Evolutionary conservation across 2,888 invertebrate genomes (phyloP).

Genomic region (Leucophenga montana): DNA sequence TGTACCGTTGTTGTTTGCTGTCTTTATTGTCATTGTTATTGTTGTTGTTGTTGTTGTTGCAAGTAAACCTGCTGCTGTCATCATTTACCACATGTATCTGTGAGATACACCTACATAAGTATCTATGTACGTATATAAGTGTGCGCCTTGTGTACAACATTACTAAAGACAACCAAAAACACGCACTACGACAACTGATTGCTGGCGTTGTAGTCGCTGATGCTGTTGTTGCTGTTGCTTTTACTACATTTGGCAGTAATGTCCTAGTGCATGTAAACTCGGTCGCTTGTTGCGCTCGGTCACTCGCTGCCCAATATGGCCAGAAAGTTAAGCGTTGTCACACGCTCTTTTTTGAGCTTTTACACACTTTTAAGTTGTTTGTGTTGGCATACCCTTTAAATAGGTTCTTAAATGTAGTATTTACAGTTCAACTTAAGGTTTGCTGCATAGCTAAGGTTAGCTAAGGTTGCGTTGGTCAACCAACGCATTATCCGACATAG

Average conservation of each 20-base stretch:
- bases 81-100: background rate
- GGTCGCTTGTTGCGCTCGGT: background rate
- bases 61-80: constrained; percentile 50
- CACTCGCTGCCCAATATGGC: background rate
- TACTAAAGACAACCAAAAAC: constrained; percentile 22
- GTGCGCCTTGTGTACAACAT: constrained; percentile 17
- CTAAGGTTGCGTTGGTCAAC: too few species aligned
- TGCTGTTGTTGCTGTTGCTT: background rate
- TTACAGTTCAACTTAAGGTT: too few species aligned
- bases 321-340: too few species aligned
- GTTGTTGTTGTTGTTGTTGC: constrained; percentile 33
- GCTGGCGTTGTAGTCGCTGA: background rate
- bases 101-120: background rate
- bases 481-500: too few species aligned
- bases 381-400: too few species aligned
- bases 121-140: too few species aligned
- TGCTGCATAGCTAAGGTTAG: too few species aligned
- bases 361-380: too few species aligned
- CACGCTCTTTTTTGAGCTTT: too few species aligned
- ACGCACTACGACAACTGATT: constrained; percentile 22
- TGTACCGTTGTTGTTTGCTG: constrained; percentile 55
- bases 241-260: background rate
- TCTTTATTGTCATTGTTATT: constrained; percentile 33
- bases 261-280: background rate
- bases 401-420: too few species aligned